Evolutionary conservation across 2,797 vertebrate genomes (phyloP).

Genomic region (Poeciliopsis gracilis): DNA sequence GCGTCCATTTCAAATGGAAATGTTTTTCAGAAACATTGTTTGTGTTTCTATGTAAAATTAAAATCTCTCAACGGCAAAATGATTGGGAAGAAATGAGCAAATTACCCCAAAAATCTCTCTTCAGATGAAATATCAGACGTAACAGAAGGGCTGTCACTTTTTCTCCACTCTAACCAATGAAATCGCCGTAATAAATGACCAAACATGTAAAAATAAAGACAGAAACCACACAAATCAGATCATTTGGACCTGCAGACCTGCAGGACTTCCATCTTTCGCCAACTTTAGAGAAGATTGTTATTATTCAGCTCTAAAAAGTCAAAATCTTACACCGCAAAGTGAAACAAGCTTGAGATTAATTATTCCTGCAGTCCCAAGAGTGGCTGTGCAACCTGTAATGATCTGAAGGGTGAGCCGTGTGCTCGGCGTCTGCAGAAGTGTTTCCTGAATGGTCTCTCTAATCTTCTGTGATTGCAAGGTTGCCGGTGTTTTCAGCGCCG

Average conservation of each 20-base stretch:
- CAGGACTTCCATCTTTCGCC: no score
- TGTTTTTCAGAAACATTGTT: no score
- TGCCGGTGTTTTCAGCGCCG: slow-evolving; percentile 20
- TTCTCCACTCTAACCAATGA: background rate
- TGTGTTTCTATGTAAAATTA: no score
- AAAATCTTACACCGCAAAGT: background rate
- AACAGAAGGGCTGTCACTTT: background rate
- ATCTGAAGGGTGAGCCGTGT: slow-evolving; percentile 3
- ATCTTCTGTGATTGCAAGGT: slow-evolving; percentile 33
- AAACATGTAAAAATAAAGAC: background rate
- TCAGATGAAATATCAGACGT: background rate
- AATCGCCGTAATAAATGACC: background rate
- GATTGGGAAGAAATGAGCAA: background rate
- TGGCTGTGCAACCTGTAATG: slow-evolving; percentile 14
- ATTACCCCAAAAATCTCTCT: background rate
- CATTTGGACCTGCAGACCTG: background rate
- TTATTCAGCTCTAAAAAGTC: background rate
- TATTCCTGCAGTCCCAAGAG: background rate
- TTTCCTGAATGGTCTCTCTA: slow-evolving; percentile 21
- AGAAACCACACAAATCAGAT: background rate
- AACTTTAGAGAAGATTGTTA: background rate
- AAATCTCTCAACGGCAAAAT: background rate
- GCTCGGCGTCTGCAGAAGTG: slow-evolving; percentile 25
- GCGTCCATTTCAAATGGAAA: no score
- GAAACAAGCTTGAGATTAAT: slow-evolving; percentile 8